Conservation (phyloP, 2,113 vertebrate genomes). For the Trematomus loennbergii region DNA sequence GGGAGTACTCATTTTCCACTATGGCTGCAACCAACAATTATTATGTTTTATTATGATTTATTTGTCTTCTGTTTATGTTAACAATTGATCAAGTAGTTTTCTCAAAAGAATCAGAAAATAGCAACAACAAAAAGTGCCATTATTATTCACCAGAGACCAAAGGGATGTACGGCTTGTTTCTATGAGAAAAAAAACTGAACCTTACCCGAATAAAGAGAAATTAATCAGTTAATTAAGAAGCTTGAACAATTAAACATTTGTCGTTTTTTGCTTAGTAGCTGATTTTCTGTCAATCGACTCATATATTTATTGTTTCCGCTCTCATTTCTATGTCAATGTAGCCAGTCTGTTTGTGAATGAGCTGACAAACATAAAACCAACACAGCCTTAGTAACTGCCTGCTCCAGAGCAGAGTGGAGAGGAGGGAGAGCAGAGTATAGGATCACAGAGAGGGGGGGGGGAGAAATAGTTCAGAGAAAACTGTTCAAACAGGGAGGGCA, state of each 20-base stretch:
- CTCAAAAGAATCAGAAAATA: background rate
- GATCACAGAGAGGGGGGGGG: slow-evolving; percentile 75
- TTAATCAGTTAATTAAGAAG: background rate
- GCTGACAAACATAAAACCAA: slow-evolving; percentile 76
- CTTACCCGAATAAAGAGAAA: too few species aligned
- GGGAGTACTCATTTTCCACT: background rate
- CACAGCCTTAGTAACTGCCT: slow-evolving; percentile 74
- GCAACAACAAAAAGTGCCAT: background rate
- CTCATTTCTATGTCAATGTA: background rate
- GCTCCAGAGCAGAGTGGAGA: slow-evolving; percentile 80
- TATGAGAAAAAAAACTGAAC: too few species aligned
- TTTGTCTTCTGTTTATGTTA: background rate
- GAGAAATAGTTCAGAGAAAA: slow-evolving; percentile 57
- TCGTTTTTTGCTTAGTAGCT: background rate
- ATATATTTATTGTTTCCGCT: background rate
- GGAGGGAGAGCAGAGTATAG: slow-evolving; percentile 74
- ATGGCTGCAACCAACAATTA: background rate
- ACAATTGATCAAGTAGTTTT: background rate
- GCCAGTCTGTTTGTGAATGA: slow-evolving; percentile 26
- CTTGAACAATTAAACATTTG: background rate
- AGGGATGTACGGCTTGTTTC: background rate
- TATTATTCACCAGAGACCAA: background rate
- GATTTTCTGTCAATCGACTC: background rate
- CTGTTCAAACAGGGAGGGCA: slow-evolving; percentile 58
- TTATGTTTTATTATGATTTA: background rate